phyloP scores from a whole-genome alignment of 2,888 invertebrate species.

The Strigamia crassipes region DNA sequence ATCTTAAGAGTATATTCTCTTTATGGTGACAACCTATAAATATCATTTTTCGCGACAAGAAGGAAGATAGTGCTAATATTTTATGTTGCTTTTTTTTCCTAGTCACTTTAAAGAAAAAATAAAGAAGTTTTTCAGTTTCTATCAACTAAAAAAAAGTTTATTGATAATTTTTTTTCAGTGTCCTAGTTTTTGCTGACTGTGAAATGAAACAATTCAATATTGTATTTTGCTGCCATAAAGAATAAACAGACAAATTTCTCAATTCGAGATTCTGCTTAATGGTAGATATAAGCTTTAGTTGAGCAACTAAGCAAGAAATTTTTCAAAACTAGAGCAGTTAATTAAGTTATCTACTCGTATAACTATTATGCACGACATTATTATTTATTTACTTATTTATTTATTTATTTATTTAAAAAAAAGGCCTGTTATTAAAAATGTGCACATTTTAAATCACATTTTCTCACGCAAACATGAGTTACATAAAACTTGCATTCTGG shows the following conservation, averaged over 20 bases:
- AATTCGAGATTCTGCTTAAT: not conserved
- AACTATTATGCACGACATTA: conserved; percentile 7
- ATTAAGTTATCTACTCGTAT: not conserved
- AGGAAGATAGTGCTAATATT: conserved; percentile 23
- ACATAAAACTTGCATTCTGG: not conserved
- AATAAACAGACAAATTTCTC: not conserved
- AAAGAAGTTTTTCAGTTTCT: not conserved
- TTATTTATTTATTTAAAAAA: no score
- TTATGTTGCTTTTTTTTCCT: not conserved
- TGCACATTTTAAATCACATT: conserved; percentile 31
- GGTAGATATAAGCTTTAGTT: not conserved
- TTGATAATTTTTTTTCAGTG: not conserved
- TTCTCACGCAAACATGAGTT: conserved; percentile 7
- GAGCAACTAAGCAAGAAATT: not conserved
- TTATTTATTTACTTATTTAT: no score
- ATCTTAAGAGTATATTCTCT: conserved; percentile 10
- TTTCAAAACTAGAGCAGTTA: not conserved
- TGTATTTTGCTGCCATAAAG: not conserved
- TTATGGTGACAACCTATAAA: conserved; percentile 20
- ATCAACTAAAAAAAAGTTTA: not conserved
- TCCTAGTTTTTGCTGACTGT: not conserved
- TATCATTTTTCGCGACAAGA: conserved; percentile 20
- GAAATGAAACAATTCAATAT: not conserved
- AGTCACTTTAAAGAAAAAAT: not conserved
- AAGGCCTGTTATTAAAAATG: conserved; percentile 10